Evolutionary conservation across 92 coral and sea anemone genomes (phyloP), one percentile per base, ranked within the genome.

Genomic region (Siderastrea radians): DNA sequence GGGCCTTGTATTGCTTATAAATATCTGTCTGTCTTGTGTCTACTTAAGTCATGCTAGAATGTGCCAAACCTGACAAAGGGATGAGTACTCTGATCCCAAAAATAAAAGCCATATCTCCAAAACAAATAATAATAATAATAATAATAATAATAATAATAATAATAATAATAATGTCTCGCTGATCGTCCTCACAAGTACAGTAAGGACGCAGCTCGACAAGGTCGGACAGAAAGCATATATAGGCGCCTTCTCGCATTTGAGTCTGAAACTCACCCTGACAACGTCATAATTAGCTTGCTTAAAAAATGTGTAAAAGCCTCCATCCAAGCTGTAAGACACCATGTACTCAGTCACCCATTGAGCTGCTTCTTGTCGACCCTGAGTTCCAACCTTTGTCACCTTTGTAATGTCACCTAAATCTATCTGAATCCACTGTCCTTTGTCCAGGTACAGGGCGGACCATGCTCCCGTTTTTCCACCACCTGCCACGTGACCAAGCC

Each of bases 241-340:
- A 67, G 72, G 26, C 44, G 7, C 72, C 46, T 67, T 0, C 38
- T 43, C 0, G 38, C 0, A 26, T 26, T 26, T 26, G 38, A 0
- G 38, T 26, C 0, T 26, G 38, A 26, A 26, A 26, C 38, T 26
- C 0, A 3, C 8, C 10, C 44, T 43, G 26, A 1, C 8, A 43
- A 67, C 8, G 3, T 15, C 38, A 45, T 67, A 0, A 16, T 67
- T 67, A 5, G 72, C 3, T 12, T 7, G 13, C 13, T 7, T 7
- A 57, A 13, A 57, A 1, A 57, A 57, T 57, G 14, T 7, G 38
- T 5, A 15, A 66, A 66, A 38, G 7, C 58, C 61, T 7, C 58
- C 78, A 17, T 74, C 78, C 11, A 50, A 74, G 12, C 78, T 74
- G 78, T 49, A 74, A 14, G 78, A 52, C 5, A 74, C 15, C 2